A percentile compares a stretch with the other conserved stretches of the same genome.
Conservation (phyloP, 2,888 invertebrate genomes). For the Diabrotica balteata region DNA sequence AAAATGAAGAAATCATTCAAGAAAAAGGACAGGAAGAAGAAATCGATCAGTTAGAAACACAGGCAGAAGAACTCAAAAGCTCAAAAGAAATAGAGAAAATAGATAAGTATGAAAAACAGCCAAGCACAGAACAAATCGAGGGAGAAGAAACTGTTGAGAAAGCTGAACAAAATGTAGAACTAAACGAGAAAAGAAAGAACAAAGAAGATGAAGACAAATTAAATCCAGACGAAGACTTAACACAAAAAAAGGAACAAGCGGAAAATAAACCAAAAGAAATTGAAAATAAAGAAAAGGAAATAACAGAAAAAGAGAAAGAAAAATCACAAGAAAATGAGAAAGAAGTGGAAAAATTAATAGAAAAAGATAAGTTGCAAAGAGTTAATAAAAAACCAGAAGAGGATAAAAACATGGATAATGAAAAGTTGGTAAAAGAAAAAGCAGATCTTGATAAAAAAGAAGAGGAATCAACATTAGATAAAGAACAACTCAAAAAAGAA, state of each 20-base stretch:
- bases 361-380: conserved; percentile 23
- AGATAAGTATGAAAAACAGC: conserved; percentile 21
- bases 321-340: conserved; percentile 18
- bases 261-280: conserved; percentile 8
- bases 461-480: conserved; percentile 20
- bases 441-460: conserved; percentile 24
- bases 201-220: conserved; percentile 10
- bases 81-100: conserved; percentile 1
- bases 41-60: conserved; percentile 11
- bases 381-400: conserved; percentile 30
- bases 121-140: conserved; percentile 21
- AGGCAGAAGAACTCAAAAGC: conserved; percentile 18
- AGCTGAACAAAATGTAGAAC: background rate
- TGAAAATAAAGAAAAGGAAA: conserved; percentile 15
- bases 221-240: conserved; percentile 17
- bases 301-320: conserved; percentile 6
- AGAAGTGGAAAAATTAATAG: conserved; percentile 29
- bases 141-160: conserved; percentile 24
- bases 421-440: conserved; percentile 19
- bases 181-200: conserved; percentile 29
- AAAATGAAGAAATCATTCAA: conserved; percentile 27
- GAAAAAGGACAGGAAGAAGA: conserved; percentile 31
- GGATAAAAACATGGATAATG: conserved; percentile 16
- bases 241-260: conserved; percentile 5
- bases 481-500: conserved; percentile 19